A percentile compares a stretch with the other conserved stretches of the same genome.
Evolutionary conservation across 2,113 vertebrate species (phyloP).

Genomic region (Sigmodon hispidus): DNA sequence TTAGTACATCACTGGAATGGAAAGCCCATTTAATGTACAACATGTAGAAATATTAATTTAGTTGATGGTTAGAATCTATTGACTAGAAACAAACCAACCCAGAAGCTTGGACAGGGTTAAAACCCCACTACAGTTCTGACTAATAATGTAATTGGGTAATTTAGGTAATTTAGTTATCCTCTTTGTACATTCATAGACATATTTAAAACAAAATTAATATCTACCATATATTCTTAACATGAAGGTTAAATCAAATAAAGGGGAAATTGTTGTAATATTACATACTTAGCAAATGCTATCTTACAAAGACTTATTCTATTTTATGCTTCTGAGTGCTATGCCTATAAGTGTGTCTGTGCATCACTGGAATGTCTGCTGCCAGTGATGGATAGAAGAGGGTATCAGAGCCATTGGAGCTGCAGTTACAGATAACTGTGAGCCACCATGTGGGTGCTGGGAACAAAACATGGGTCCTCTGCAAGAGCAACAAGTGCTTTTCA

Average conservation of each 20-base stretch:
- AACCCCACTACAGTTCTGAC: background rate
- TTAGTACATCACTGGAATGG: background rate
- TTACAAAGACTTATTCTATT: background rate
- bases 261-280: background rate
- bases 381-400: no score
- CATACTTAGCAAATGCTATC: background rate
- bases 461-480: background rate
- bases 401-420: background rate
- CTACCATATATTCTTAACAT: background rate
- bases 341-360: background rate
- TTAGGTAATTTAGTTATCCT: background rate
- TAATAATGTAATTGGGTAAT: background rate
- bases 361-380: background rate
- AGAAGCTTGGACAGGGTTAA: background rate
- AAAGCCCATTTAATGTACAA: background rate
- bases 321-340: background rate
- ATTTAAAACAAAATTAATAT: slow-evolving; percentile 6
- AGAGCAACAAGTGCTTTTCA: background rate
- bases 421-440: background rate
- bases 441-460: background rate
- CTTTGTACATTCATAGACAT: background rate
- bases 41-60: background rate
- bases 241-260: background rate
- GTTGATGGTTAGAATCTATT: background rate
- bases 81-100: background rate